These are phyloP conservation scores for Dendrocincla tyrannina DNA, from an alignment of 2,797 vertebrate species.

Conservation along the genomic window DNA sequence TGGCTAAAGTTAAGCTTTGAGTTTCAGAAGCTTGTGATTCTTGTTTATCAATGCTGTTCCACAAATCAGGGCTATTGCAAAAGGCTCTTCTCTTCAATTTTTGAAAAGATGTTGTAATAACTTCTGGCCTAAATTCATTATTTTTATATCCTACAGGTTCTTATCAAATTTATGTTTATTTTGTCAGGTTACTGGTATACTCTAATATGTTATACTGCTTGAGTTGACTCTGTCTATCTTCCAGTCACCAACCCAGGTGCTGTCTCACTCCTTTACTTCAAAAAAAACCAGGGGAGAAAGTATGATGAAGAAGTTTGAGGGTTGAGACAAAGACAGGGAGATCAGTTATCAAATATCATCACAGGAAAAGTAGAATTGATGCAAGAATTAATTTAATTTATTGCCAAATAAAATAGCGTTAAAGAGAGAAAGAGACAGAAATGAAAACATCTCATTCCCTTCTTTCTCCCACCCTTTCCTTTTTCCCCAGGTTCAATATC, in stretches of 20 bases:
- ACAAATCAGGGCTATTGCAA: not conserved
- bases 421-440: not conserved
- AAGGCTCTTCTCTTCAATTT: not conserved
- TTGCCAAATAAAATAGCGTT: not conserved
- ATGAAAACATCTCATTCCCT: fast-evolving
- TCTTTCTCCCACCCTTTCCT: not conserved
- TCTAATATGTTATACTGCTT: not conserved
- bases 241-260: not conserved
- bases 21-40: not conserved
- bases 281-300: not conserved
- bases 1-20: not conserved
- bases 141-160: not conserved
- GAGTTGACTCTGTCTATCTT: not conserved
- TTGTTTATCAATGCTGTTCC: not conserved
- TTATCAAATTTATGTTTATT: not conserved
- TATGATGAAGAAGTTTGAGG: not conserved
- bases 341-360: fast-evolving
- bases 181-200: not conserved
- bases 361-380: fast-evolving
- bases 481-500: not conserved
- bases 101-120: not conserved
- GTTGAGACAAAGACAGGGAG: not conserved
- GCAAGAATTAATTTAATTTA: not conserved
- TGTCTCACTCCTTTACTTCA: not conserved
- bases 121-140: not conserved